These are phyloP conservation scores for Baronia brevicornis DNA, from an alignment of 2,888 invertebrate genomes.

Conservation along the genomic window DNA sequence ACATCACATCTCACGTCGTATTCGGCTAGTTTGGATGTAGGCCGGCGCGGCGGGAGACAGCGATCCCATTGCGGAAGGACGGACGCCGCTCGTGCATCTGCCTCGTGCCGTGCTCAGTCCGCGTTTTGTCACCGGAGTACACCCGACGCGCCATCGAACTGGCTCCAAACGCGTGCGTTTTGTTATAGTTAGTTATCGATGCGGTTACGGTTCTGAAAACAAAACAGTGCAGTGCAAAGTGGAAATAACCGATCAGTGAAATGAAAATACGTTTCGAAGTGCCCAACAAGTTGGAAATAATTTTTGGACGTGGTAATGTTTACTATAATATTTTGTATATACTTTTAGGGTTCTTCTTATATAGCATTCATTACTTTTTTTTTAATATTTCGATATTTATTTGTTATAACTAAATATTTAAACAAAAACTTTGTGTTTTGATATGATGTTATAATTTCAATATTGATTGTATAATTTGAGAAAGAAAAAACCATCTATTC, in stretches of 20 bases:
- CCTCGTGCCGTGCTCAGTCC: slow-evolving; percentile 43
- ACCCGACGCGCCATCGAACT: slow-evolving; percentile 50
- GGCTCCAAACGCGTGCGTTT: slow-evolving; percentile 31
- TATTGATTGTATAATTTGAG: too few relatives aligned
- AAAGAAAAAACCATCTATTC: too few relatives aligned
- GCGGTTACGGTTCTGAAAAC: slow-evolving; percentile 19
- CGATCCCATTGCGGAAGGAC: slow-evolving; percentile 62
- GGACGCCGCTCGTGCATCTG: slow-evolving; percentile 24
- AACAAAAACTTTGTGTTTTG: too few relatives aligned
- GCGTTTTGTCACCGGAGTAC: slow-evolving; percentile 53
- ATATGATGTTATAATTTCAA: too few relatives aligned
- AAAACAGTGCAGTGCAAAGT: too few relatives aligned
- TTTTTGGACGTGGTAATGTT: slow-evolving; percentile 58
- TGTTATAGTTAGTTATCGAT: slow-evolving; percentile 22
- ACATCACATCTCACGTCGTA: slow-evolving; percentile 55
- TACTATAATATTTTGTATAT: too few relatives aligned
- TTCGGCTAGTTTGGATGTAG: slow-evolving; percentile 42
- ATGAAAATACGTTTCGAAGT: slow-evolving; percentile 71
- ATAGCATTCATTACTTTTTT: too few relatives aligned
- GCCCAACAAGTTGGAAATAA: slow-evolving; percentile 71
- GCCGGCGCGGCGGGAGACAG: slow-evolving; percentile 67
- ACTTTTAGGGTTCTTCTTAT: too few relatives aligned
- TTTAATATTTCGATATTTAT: too few relatives aligned
- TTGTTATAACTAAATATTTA: too few relatives aligned
- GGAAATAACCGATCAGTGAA: slow-evolving; percentile 42